Evolutionary conservation across 2,888 invertebrate species (phyloP).

Genomic region (Adineta ricciae): DNA sequence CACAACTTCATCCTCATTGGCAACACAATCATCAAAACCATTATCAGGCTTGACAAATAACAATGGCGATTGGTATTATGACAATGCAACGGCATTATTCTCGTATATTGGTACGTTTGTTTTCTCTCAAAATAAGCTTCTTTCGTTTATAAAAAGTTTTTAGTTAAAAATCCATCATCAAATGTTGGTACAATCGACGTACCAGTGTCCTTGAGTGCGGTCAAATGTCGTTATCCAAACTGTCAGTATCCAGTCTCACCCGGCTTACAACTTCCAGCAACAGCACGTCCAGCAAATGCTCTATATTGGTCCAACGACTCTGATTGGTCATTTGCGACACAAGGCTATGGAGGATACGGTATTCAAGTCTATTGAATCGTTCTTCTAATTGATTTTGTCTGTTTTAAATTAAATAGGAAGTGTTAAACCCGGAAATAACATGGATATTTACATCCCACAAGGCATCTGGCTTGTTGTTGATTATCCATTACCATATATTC

Average conservation of each 20-base stretch:
- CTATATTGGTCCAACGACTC: conserved; percentile 37
- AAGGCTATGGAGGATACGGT: conserved; percentile 27
- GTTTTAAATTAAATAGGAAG: neutral
- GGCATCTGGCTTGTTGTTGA: conserved; percentile 39
- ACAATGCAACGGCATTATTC: conserved; percentile 29
- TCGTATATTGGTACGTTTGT: conserved; percentile 23
- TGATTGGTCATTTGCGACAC: conserved; percentile 36
- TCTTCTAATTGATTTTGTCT: too few species aligned
- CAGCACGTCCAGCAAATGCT: conserved; percentile 35
- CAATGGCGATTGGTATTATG: conserved; percentile 41
- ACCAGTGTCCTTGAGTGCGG: neutral
- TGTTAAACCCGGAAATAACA: conserved; percentile 12
- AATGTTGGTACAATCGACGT: neutral
- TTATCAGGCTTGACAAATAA: conserved; percentile 30
- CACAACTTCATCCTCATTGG: conserved; percentile 35
- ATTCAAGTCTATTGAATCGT: too few species aligned
- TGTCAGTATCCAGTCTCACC: conserved; percentile 23
- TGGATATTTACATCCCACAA: conserved; percentile 27
- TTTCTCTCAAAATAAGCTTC: neutral
- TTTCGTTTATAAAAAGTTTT: neutral
- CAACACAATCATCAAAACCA: conserved; percentile 29
- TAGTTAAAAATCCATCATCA: conserved; percentile 4
- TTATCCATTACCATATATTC: conserved; percentile 36
- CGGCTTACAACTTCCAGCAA: conserved; percentile 16
- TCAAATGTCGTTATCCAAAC: conserved; percentile 28